A percentile compares a stretch with the other conserved stretches of the same genome.
Conservation (phyloP, 2,888 invertebrate species). For the Girardia tigrina region DNA sequence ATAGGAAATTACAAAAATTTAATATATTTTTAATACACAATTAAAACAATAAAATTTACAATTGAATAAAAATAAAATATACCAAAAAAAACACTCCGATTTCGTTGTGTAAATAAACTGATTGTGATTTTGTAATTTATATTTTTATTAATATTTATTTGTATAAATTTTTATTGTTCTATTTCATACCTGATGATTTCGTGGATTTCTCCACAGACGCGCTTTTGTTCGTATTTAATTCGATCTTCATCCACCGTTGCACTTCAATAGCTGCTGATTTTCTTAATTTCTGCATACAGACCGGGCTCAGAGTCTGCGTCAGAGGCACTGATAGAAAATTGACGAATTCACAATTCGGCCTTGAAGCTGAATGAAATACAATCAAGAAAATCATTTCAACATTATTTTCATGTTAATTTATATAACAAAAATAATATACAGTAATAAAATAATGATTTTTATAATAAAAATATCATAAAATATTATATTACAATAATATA, state of each 20-base stretch:
- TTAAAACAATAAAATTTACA: no score
- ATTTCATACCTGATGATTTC: constrained; percentile 20
- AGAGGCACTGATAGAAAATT: constrained; percentile 17
- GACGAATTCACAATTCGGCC: constrained; percentile 19
- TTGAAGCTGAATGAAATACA: background rate
- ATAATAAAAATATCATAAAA: no score
- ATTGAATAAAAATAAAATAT: no score
- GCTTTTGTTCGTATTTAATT: background rate
- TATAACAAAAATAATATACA: no score
- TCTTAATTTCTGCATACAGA: constrained; percentile 12
- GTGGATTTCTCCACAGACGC: background rate
- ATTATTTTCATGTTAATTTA: no score
- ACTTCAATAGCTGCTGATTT: constrained; percentile 20
- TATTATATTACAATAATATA: no score
- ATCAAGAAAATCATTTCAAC: no score
- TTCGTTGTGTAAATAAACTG: no score
- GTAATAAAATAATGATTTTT: no score
- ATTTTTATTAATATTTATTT: background rate
- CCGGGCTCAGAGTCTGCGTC: constrained; percentile 11
- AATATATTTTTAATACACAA: no score
- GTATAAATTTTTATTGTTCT: background rate
- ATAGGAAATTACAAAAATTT: no score
- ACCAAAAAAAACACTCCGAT: no score
- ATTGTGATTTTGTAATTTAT: background rate
- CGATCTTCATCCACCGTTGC: constrained; percentile 18